phyloP scores from a whole-genome alignment of 2,888 invertebrate species.

The Eristalis arbustorum region DNA sequence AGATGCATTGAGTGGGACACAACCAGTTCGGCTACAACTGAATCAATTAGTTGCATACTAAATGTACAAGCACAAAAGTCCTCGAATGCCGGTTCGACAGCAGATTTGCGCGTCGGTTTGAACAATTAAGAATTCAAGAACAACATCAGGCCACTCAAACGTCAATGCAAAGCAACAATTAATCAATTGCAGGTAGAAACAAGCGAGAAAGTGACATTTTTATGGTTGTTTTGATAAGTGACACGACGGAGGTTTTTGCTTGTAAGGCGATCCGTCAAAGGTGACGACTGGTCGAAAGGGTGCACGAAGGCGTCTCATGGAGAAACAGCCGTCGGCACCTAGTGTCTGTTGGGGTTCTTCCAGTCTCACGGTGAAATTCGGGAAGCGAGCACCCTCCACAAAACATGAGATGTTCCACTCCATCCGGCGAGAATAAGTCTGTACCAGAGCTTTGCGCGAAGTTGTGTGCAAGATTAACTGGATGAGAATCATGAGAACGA shows the following conservation, averaged over 20 bases:
- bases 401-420: no score
- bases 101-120: neutral
- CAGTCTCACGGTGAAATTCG: no score
- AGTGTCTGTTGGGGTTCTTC: no score
- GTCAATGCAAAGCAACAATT: neutral
- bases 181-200: neutral
- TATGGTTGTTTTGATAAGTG: neutral
- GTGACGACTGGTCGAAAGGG: neutral
- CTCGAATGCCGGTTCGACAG: neutral
- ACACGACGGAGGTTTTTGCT: neutral
- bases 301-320: neutral
- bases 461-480: no score
- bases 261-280: neutral
- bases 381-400: no score
- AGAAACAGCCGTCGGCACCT: no score
- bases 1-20: neutral
- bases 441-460: no score
- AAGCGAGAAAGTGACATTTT: neutral
- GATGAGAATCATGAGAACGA: no score
- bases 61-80: neutral
- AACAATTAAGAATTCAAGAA: neutral
- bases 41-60: neutral
- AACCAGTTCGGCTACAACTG: neutral
- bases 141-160: neutral
- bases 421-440: no score